A percentile compares a stretch with the other conserved stretches of the same genome.
These are phyloP conservation scores for Phyllotreta striolata DNA, from an alignment of 2,888 invertebrate genomes.

Conservation along the genomic window DNA sequence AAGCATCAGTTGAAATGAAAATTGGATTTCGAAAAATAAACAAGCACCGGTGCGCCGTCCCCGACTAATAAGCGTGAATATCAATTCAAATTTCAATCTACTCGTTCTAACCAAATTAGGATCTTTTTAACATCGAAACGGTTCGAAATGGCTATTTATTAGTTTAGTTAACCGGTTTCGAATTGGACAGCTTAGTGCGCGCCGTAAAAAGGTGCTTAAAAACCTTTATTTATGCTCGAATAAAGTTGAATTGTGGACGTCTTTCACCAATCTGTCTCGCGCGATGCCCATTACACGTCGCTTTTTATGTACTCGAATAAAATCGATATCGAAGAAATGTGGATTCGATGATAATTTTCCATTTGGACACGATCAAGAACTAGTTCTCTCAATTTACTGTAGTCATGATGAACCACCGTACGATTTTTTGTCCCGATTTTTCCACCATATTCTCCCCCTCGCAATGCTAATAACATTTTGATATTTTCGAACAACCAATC, in stretches of 20 bases:
- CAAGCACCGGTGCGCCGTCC: slow-evolving; percentile 30
- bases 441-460: too few species aligned
- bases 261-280: slow-evolving; percentile 37
- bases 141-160: slow-evolving; percentile 46
- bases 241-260: slow-evolving; percentile 50
- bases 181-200: slow-evolving; percentile 41
- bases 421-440: too few species aligned
- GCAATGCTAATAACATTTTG: too few species aligned
- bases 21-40: slow-evolving; percentile 1
- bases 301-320: slow-evolving; percentile 20
- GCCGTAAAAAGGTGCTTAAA: slow-evolving; percentile 48
- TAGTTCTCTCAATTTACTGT: too few species aligned
- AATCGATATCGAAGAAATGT: slow-evolving; percentile 23
- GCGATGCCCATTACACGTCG: slow-evolving; percentile 15
- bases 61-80: slow-evolving; percentile 9
- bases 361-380: not conserved
- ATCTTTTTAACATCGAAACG: slow-evolving; percentile 37
- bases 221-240: slow-evolving; percentile 48
- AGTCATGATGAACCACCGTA: too few species aligned
- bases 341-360: too few species aligned
- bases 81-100: slow-evolving; percentile 46
- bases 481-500: too few species aligned
- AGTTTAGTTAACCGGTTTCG: slow-evolving; percentile 48
- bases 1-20: not conserved
- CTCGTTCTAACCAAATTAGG: slow-evolving; percentile 50